These are phyloP conservation scores for Mola mola DNA, from an alignment of 2,113 vertebrate genomes.

Conservation along the genomic window DNA sequence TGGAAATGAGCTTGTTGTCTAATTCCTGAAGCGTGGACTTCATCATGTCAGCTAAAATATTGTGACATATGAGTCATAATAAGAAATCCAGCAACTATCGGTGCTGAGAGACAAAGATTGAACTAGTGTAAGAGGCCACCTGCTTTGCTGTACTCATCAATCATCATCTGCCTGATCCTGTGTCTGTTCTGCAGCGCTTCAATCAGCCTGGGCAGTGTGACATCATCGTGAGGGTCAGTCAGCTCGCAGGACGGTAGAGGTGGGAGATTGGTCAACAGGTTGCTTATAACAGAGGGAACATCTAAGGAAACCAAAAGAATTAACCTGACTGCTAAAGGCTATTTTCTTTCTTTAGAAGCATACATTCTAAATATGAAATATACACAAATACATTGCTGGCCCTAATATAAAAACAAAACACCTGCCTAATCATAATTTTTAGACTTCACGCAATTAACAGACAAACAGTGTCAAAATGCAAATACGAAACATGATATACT, in stretches of 20 bases:
- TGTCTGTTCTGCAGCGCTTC: slow-evolving; percentile 89
- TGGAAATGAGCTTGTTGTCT: slow-evolving; percentile 80
- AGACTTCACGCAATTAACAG: too few relatives aligned
- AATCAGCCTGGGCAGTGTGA: slow-evolving; percentile 88
- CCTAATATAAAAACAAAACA: neutral
- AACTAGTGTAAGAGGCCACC: slow-evolving; percentile 71
- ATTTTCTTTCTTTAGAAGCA: neutral
- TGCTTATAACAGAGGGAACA: slow-evolving; percentile 61
- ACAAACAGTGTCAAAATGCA: neutral
- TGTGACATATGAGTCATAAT: neutral
- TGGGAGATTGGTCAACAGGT: slow-evolving; percentile 85
- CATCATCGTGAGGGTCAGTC: slow-evolving; percentile 87
- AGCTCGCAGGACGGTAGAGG: slow-evolving; percentile 88
- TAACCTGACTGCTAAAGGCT: neutral
- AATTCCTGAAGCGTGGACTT: slow-evolving; percentile 87
- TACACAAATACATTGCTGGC: neutral
- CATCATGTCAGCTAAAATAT: slow-evolving; percentile 67
- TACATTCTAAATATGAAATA: neutral
- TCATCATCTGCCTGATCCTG: slow-evolving; percentile 80
- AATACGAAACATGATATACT: neutral
- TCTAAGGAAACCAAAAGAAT: slow-evolving; percentile 59
- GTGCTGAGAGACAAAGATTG: too few relatives aligned
- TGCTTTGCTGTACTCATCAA: slow-evolving; percentile 83
- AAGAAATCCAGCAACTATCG: neutral
- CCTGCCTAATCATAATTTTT: neutral